These are phyloP conservation scores for Psilopogon haemacephalus DNA, from an alignment of 2,113 vertebrate species.

Conservation along the genomic window DNA sequence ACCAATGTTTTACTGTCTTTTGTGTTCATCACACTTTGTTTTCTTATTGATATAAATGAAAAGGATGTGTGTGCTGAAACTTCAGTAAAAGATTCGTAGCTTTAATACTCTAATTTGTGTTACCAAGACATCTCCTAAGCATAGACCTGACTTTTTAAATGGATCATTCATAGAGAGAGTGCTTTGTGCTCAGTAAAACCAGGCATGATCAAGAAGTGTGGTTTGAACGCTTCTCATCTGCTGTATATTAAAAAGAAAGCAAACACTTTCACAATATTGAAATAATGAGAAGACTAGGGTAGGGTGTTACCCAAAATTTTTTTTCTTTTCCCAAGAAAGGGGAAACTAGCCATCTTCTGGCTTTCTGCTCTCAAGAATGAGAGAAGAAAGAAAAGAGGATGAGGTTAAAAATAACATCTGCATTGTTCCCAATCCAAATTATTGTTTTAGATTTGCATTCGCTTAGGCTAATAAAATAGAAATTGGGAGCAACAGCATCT, in stretches of 20 bases:
- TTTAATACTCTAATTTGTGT: neutral
- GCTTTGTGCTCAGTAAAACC: neutral
- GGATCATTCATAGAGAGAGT: neutral
- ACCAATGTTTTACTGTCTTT: neutral
- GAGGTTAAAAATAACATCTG: neutral
- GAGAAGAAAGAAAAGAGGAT: neutral
- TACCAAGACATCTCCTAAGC: neutral
- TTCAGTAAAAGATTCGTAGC: neutral
- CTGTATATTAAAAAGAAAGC: neutral
- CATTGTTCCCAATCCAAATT: neutral
- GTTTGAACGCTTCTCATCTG: neutral
- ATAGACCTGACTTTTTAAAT: neutral
- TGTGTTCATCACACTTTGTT: neutral
- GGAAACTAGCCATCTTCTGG: neutral
- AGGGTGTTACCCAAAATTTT: neutral
- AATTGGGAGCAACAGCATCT: neutral
- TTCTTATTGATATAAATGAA: neutral
- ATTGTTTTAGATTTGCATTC: neutral
- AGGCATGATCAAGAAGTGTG: rapidly evolving
- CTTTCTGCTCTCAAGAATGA: neutral
- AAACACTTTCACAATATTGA: neutral
- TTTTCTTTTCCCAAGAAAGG: slow-evolving; percentile 5
- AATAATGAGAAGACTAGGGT: neutral
- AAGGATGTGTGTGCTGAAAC: neutral
- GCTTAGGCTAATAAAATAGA: neutral